Base-by-base conservation (phyloP, 2,888 invertebrate genomes). In the Drosophila affinis region DNA sequence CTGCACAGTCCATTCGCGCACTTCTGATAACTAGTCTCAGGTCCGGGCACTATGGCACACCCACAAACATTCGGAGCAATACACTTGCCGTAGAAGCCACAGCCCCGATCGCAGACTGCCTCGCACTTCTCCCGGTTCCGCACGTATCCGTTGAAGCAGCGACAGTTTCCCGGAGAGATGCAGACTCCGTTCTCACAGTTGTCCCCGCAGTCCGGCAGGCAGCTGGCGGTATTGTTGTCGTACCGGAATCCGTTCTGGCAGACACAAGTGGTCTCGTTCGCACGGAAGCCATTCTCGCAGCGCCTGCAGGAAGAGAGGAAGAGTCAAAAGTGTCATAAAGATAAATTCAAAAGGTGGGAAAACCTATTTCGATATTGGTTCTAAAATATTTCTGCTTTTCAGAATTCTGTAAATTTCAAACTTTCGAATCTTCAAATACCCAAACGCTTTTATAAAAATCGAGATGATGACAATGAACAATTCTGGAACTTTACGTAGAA, bases 241-340 rank as follows among this genome's bases (percentile, higher is more conserved):
- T 89, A 91, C 0, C 77, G 79, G 84, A 92, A 93, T 2, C 93
- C 93, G 59, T 88, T 81, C 48, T 91, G 87, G 70, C 94, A 94
- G 5, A 92, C 89, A 65, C 94, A 94, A 0, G 88, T 88, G 14
- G 92, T 91, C 0, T 91, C 91, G 46, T 90, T 92, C 0, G 91
- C 88, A 73, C 93, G 93, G 59, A 90, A 90, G n/a, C 93, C 93
- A 81, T 93, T 90, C 48, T 90, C 90, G 47, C 91, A 91, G 61
- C 89, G 90, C 70, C 90, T 90, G 12, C 12, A 34, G 12, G 12
- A 9, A 9, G 17, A 53, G 34, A 34, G 12, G 12, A 9, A 9
- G 17, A 53, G 32, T 53, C 2, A 12, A 12, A 18, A 21, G 1
- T 12, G 12, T 34, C 34, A 34, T 2, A 34, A 34, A 48, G 14